Conservation (phyloP, 2,888 invertebrate species). For the Mythimna impura region DNA sequence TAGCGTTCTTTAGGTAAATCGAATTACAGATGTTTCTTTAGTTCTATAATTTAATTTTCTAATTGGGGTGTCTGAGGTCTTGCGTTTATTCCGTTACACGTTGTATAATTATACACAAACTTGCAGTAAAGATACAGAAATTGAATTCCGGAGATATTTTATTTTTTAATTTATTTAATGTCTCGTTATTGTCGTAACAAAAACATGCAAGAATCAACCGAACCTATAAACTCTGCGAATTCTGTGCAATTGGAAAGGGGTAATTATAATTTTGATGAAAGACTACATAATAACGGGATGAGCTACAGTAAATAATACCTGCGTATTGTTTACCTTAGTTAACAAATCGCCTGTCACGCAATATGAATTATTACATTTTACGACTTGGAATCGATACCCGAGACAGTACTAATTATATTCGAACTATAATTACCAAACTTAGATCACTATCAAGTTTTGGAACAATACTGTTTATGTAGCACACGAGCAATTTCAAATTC, state of each 20-base stretch:
- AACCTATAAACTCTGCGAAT: not conserved
- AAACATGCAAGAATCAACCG: not conserved
- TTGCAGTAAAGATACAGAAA: not conserved
- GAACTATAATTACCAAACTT: slow-evolving; percentile 15
- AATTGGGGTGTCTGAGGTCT: no score
- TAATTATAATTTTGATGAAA: slow-evolving; percentile 17
- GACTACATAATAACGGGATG: not conserved
- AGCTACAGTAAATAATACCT: not conserved
- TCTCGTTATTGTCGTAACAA: no score
- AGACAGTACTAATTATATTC: not conserved
- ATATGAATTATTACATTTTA: slow-evolving; percentile 9
- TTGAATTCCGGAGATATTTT: not conserved
- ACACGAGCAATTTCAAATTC: not conserved
- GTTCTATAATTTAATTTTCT: no score
- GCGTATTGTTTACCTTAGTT: slow-evolving; percentile 9
- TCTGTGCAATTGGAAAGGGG: not conserved
- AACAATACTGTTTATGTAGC: not conserved
- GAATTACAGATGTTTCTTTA: no score
- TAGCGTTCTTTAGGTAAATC: no score
- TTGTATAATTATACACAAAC: slow-evolving; percentile 27
- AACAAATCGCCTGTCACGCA: not conserved
- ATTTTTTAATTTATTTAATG: no score
- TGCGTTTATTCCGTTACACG: no score
- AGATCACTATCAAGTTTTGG: slow-evolving; percentile 1
- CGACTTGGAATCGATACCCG: not conserved